phyloP scores from a whole-genome alignment of 1,140 invertebrate genomes.

The Aphaenogaster rudis region DNA sequence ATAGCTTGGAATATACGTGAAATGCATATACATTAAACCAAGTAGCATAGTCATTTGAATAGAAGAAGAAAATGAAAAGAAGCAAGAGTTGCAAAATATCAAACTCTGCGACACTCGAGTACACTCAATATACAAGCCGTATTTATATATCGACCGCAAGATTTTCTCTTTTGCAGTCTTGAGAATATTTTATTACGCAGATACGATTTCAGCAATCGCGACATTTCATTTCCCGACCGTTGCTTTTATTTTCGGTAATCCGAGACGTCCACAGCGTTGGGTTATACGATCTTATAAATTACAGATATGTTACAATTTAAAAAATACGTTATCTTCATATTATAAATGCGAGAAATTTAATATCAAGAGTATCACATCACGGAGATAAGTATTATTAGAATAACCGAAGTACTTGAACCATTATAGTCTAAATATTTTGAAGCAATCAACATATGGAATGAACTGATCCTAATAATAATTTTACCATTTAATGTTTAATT shows the following conservation, averaged over 20 bases:
- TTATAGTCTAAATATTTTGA: background rate
- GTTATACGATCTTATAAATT: constrained; percentile 5
- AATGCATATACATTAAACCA: background rate
- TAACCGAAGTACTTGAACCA: background rate
- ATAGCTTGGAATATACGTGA: background rate
- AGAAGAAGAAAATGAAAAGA: background rate
- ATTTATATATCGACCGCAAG: constrained; percentile 52
- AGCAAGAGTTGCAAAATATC: constrained; percentile 37
- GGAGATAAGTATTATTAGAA: background rate
- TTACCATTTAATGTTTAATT: background rate
- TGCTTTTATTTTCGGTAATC: constrained; percentile 42
- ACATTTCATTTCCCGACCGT: constrained; percentile 24
- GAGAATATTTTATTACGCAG: constrained; percentile 71
- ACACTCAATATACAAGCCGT: constrained; percentile 61
- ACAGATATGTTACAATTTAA: background rate
- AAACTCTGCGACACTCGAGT: constrained; percentile 57
- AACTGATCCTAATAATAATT: background rate
- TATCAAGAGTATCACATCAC: background rate
- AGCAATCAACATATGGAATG: background rate
- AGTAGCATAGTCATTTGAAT: background rate
- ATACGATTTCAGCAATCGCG: constrained; percentile 64
- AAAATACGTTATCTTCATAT: constrained; percentile 4
- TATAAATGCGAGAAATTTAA: background rate
- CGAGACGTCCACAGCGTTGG: constrained; percentile 13
- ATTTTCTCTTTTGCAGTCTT: constrained; percentile 64